A percentile compares a stretch with the other conserved stretches of the same genome.
These are phyloP conservation scores for Eidolon helvum DNA, from an alignment of 2,113 vertebrate species.

Conservation along the genomic window DNA sequence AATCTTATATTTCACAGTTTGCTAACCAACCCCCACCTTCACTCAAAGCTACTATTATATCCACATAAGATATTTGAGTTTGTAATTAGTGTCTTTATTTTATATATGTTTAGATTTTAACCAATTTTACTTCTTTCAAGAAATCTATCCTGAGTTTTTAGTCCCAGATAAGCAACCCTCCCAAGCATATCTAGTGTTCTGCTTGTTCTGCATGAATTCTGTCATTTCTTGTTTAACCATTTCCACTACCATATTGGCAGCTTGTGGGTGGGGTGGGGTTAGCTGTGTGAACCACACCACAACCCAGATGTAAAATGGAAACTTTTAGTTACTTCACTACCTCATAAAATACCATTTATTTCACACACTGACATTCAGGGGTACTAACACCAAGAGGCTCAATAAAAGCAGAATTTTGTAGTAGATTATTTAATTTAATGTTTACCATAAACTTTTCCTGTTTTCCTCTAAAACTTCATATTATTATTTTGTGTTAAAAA, in stretches of 20 bases:
- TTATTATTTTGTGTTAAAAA: not conserved
- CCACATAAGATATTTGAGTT: not conserved
- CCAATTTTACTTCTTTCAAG: not conserved
- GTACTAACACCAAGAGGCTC: not conserved
- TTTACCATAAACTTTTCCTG: not conserved
- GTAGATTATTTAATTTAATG: not conserved
- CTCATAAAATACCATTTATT: not conserved
- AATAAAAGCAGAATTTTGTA: conserved; percentile 10
- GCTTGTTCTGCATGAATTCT: not conserved
- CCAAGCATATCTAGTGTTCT: not conserved
- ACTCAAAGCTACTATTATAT: not conserved
- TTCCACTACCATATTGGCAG: not conserved
- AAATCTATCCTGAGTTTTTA: not conserved
- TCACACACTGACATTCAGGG: not conserved
- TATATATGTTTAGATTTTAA: not conserved
- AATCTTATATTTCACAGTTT: not conserved
- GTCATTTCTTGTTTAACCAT: not conserved
- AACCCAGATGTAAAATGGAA: not conserved
- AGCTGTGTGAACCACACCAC: not conserved
- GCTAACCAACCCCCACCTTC: not conserved
- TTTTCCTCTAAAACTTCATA: not conserved
- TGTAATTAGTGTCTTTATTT: not conserved
- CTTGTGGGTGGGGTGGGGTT: not conserved
- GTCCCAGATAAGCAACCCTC: not conserved
- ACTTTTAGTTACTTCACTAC: not conserved